phyloP scores from a whole-genome alignment of 2,797 vertebrate species.

The Parauchenoglanis ngamensis region DNA sequence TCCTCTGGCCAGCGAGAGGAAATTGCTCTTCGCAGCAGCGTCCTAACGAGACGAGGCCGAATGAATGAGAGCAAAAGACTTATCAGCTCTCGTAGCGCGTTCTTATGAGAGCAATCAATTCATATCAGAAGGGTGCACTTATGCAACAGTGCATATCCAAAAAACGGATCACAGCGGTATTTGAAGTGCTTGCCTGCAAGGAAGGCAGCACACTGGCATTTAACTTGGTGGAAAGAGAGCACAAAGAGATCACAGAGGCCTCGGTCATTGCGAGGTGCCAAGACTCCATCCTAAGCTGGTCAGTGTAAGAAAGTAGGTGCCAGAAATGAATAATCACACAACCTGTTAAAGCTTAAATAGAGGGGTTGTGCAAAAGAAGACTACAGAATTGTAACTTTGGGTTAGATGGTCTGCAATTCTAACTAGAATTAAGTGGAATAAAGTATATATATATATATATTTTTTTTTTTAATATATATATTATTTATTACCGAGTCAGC shows the following conservation, averaged over 20 bases:
- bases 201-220: neutral
- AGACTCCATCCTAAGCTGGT: neutral
- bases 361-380: neutral
- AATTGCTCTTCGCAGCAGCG: constrained; percentile 37
- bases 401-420: neutral
- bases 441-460: too few species aligned
- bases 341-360: neutral
- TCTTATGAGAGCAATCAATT: constrained; percentile 50
- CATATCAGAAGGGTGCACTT: constrained; percentile 44
- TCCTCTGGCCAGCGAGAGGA: constrained; percentile 39
- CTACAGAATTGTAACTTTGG: neutral
- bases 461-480: neutral
- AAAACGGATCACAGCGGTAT: constrained; percentile 5
- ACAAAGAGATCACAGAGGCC: neutral
- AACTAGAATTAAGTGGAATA: too few species aligned
- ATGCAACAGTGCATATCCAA: neutral
- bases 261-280: neutral
- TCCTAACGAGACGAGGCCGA: constrained; percentile 35
- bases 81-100: constrained; percentile 32
- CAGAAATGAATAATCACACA: neutral
- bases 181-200: neutral
- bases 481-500: neutral
- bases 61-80: constrained; percentile 23
- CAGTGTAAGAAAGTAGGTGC: neutral
- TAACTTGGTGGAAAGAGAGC: neutral